Conservation (phyloP, 2,888 invertebrate genomes). For the Fissipunctia ypsillon region DNA sequence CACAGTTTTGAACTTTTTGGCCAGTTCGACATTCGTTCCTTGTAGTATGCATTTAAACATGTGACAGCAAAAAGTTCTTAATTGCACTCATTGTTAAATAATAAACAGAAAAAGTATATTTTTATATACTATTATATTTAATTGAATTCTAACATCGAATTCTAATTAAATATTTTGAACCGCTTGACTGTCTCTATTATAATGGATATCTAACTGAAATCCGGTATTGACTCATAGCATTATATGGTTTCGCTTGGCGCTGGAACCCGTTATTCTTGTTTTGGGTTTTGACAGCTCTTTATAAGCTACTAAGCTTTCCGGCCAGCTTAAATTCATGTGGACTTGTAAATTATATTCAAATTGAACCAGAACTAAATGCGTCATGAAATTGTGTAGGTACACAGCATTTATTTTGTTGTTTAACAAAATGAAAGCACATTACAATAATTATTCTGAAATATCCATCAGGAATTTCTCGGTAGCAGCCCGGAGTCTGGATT, state of each 20-base stretch:
- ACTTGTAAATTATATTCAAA: slow-evolving; percentile 34
- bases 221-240: slow-evolving; percentile 33
- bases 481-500: too few relatives aligned
- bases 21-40: background rate
- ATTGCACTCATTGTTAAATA: background rate
- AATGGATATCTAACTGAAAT: slow-evolving; percentile 11
- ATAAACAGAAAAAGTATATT: background rate
- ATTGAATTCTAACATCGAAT: background rate
- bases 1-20: background rate
- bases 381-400: slow-evolving; percentile 6
- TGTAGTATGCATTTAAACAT: background rate
- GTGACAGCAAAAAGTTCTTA: background rate
- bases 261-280: slow-evolving; percentile 47
- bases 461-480: too few relatives aligned
- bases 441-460: background rate
- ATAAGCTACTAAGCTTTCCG: slow-evolving; percentile 7
- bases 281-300: slow-evolving; percentile 26
- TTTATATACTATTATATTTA: too few relatives aligned
- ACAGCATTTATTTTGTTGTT: background rate
- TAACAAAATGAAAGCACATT: background rate
- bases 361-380: slow-evolving; percentile 8
- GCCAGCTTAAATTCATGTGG: slow-evolving; percentile 1
- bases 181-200: background rate
- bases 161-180: background rate
- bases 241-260: slow-evolving; percentile 20